Percentiles rank a stretch among this genome's conserved stretches.
Conservation (phyloP, 2,888 invertebrate genomes). For the Diogma glabrata region DNA sequence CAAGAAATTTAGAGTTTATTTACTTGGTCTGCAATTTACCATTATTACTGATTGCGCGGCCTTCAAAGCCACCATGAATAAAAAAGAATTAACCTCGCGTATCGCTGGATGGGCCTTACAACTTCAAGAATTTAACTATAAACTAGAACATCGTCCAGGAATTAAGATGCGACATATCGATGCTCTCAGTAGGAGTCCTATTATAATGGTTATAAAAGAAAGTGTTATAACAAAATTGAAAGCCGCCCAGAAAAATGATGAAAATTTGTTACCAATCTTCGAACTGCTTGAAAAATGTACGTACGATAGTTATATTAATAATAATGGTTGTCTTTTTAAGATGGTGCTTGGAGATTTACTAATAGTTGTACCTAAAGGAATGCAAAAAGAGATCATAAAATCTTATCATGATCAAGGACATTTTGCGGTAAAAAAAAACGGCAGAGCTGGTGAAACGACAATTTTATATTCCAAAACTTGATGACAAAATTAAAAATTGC, state of each 20-base stretch:
- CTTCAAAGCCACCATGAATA: slow-evolving; percentile 18
- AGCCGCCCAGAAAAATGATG: slow-evolving; percentile 17
- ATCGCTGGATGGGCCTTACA: slow-evolving; percentile 23
- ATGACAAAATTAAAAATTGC: slow-evolving; percentile 9
- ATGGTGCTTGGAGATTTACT: slow-evolving; percentile 14
- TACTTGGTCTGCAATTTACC: slow-evolving; percentile 14
- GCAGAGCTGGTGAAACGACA: slow-evolving; percentile 9
- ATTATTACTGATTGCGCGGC: slow-evolving; percentile 17
- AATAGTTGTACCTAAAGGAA: slow-evolving; percentile 12
- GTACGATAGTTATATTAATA: slow-evolving; percentile 17
- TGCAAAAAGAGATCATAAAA: slow-evolving; percentile 1
- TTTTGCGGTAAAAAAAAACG: slow-evolving; percentile 8
- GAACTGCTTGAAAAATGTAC: slow-evolving; percentile 14
- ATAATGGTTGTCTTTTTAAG: slow-evolving; percentile 16
- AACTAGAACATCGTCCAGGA: slow-evolving; percentile 16
- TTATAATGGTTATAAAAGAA: slow-evolving; percentile 2
- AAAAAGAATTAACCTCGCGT: slow-evolving; percentile 22
- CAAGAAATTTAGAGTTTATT: slow-evolving; percentile 10
- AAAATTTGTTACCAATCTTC: slow-evolving; percentile 16
- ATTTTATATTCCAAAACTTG: slow-evolving; percentile 11
- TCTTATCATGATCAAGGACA: no score
- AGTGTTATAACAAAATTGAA: background rate
- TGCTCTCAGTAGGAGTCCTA: slow-evolving; percentile 17
- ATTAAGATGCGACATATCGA: slow-evolving; percentile 19
- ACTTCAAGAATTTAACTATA: slow-evolving; percentile 17